Evolutionary conservation across 2,888 invertebrate species (phyloP).

Genomic region (Lycaena phlaeas): DNA sequence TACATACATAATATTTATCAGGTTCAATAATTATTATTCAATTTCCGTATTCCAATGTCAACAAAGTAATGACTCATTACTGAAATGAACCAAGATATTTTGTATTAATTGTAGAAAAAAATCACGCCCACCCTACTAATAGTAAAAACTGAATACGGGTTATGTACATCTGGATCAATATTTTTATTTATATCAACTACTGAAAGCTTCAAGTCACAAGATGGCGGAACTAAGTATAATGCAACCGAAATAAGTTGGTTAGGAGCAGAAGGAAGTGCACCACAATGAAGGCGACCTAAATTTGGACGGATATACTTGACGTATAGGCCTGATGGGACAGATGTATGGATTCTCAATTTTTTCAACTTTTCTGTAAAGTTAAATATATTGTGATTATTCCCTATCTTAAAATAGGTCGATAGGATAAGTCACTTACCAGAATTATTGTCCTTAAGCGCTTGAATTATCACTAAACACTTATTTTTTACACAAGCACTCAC

Average conservation of each 20-base stretch:
- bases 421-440: conserved; percentile 52
- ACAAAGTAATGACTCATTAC: conserved; percentile 32
- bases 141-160: conserved; percentile 40
- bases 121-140: neutral
- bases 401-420: conserved; percentile 22
- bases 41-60: conserved; percentile 33
- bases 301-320: conserved; percentile 36
- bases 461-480: conserved; percentile 65
- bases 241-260: conserved; percentile 35
- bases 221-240: conserved; percentile 57
- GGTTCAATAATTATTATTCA: neutral
- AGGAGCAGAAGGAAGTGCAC: conserved; percentile 37
- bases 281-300: conserved; percentile 41
- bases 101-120: neutral
- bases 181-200: conserved; percentile 55
- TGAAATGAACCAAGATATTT: neutral
- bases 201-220: conserved; percentile 62
- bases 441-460: conserved; percentile 48
- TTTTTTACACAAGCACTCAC: conserved; percentile 69
- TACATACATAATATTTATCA: neutral
- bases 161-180: conserved; percentile 64
- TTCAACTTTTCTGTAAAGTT: conserved; percentile 45
- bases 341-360: conserved; percentile 58
- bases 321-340: conserved; percentile 59
- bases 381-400: conserved; percentile 29